Conservation (phyloP, 2,888 invertebrate genomes). For the Lomographa bimaculata region DNA sequence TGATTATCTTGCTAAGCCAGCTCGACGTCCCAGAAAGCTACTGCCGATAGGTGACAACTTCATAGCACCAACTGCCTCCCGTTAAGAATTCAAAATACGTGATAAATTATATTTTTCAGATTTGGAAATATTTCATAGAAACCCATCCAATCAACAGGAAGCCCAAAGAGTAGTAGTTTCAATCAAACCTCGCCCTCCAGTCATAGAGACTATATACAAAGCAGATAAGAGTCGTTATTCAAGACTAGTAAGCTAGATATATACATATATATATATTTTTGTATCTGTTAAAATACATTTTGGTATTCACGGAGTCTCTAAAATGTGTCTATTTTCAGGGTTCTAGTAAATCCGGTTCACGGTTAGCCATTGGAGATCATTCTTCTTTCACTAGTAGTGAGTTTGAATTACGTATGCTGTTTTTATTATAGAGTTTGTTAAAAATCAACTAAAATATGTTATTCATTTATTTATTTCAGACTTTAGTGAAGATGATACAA, state of each 20-base stretch:
- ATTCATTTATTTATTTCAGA: conserved; percentile 36
- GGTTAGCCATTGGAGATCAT: conserved; percentile 69
- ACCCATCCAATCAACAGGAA: conserved; percentile 41
- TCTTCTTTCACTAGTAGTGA: conserved; percentile 63
- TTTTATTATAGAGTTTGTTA: too few relatives aligned
- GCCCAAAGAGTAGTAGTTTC: conserved; percentile 65
- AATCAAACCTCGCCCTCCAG: conserved; percentile 60
- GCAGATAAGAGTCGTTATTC: conserved; percentile 60
- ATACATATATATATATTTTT: too few relatives aligned
- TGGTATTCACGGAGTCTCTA: too few relatives aligned
- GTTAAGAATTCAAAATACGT: too few relatives aligned
- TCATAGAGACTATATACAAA: conserved; percentile 65
- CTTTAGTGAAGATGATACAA: conserved; percentile 50
- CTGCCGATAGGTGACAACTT: conserved; percentile 52
- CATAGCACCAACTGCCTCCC: too few relatives aligned
- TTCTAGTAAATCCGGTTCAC: conserved; percentile 59
- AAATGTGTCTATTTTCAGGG: conserved; percentile 41
- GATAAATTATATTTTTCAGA: too few relatives aligned
- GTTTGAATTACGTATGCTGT: conserved; percentile 30
- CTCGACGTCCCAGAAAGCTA: conserved; percentile 48
- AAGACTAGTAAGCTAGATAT: conserved; percentile 65
- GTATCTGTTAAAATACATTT: not conserved
- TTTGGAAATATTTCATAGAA: conserved; percentile 60
- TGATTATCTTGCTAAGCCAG: conserved; percentile 44
- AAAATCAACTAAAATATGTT: too few relatives aligned